Evolutionary conservation across 2,888 invertebrate species (phyloP).

Genomic region (Protula sp.): DNA sequence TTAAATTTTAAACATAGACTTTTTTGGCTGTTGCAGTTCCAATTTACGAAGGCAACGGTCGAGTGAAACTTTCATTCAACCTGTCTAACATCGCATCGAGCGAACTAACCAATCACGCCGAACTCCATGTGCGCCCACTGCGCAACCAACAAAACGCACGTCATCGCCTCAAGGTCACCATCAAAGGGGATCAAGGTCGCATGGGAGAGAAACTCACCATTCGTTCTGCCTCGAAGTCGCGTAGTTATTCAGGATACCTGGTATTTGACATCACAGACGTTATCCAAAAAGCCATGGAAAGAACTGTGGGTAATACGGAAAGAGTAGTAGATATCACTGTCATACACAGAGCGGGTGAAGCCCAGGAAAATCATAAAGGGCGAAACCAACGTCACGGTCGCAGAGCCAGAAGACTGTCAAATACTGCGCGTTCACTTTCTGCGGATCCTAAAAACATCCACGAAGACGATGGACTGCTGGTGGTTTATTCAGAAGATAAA

Average conservation of each 20-base stretch:
- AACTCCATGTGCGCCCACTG: conserved; percentile 31
- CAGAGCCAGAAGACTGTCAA: neutral
- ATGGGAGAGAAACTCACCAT: conserved; percentile 5
- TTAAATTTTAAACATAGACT: no score
- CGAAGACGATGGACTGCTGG: conserved; percentile 15
- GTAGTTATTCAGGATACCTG: conserved; percentile 3
- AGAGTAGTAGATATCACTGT: neutral
- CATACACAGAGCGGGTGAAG: neutral
- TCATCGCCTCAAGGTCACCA: conserved; percentile 1
- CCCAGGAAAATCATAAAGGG: no score
- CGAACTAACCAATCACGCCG: conserved; percentile 31
- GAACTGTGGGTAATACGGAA: neutral
- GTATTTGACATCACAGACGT: conserved; percentile 10
- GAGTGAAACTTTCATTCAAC: conserved; percentile 11
- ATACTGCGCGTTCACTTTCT: neutral
- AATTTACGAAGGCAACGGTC: neutral
- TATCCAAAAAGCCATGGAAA: conserved; percentile 4
- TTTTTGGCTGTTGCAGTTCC: neutral
- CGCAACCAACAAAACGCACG: conserved; percentile 2
- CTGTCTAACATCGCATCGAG: conserved; percentile 29
- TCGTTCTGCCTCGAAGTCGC: conserved; percentile 1
- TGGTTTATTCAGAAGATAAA: conserved; percentile 28
- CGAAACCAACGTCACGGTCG: no score
- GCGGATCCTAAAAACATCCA: neutral
- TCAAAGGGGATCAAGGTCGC: neutral